Evolutionary conservation across 2,113 vertebrate species (phyloP).

Genomic region (Gasterosteus nipponicus): DNA sequence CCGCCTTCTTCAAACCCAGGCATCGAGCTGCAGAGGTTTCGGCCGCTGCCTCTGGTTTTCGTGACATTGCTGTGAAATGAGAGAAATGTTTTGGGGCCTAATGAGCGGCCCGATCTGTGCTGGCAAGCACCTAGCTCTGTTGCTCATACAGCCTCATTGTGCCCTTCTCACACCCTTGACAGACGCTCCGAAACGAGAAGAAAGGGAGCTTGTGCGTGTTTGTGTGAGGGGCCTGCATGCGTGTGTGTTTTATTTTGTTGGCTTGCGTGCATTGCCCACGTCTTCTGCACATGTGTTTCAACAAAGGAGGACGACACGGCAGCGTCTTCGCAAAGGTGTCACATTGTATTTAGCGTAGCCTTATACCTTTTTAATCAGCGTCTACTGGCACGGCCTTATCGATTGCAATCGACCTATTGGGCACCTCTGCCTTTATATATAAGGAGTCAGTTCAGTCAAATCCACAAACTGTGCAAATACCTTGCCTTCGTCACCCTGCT

Average conservation of each 20-base stretch:
- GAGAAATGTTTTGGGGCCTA: slow-evolving; percentile 50
- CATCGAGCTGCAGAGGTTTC: slow-evolving; percentile 38
- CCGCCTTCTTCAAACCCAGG: background rate
- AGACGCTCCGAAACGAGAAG: slow-evolving; percentile 54
- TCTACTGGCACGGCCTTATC: too few relatives aligned
- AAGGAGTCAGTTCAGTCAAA: slow-evolving; percentile 48
- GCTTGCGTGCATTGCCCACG: slow-evolving; percentile 16
- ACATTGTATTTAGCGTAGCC: slow-evolving; percentile 38
- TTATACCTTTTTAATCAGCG: background rate
- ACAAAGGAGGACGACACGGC: slow-evolving; percentile 53
- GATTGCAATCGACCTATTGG: too few relatives aligned
- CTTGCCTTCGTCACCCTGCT: slow-evolving; percentile 22
- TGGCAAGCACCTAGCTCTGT: slow-evolving; percentile 47
- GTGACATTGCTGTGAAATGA: slow-evolving; percentile 51
- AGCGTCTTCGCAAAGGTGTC: slow-evolving; percentile 28
- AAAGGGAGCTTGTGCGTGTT: slow-evolving; percentile 21
- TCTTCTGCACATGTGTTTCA: slow-evolving; percentile 48
- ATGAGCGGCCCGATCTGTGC: slow-evolving; percentile 51
- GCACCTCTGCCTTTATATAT: too few relatives aligned
- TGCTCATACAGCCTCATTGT: slow-evolving; percentile 52
- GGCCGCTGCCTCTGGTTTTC: slow-evolving; percentile 38
- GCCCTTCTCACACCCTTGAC: slow-evolving; percentile 62
- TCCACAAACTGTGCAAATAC: slow-evolving; percentile 47
- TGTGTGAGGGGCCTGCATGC: background rate
- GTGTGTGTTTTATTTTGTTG: background rate